Conservation (phyloP, 92 coral and sea anemone genomes). For the Phenganax stokvisi region DNA sequence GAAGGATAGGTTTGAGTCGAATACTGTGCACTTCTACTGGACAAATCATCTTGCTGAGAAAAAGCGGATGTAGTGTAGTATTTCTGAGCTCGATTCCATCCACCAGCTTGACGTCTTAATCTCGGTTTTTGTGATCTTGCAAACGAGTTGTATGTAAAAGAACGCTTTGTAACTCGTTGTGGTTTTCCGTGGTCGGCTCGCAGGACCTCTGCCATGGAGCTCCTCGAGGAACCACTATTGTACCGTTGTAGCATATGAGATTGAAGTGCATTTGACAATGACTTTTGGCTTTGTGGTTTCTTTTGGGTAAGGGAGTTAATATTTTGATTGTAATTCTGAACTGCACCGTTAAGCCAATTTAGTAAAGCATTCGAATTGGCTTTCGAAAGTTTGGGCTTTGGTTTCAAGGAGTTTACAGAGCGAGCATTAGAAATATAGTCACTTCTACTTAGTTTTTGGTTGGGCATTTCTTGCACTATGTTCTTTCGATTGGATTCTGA, state of each 20-base stretch:
- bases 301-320: background rate
- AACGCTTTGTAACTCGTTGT: background rate
- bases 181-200: no score
- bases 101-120: conserved; percentile 14
- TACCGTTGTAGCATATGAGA: background rate
- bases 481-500: background rate
- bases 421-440: background rate
- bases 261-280: background rate
- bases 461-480: background rate
- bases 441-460: background rate
- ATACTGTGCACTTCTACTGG: background rate
- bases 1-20: background rate
- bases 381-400: background rate
- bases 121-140: background rate
- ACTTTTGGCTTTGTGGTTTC: background rate
- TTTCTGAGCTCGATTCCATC: conserved; percentile 23
- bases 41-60: background rate
- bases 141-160: background rate
- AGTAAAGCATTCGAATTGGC: background rate
- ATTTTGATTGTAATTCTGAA: background rate
- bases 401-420: background rate
- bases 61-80: background rate
- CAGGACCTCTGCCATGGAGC: background rate
- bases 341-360: conserved; percentile 14
- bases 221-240: background rate